Percentiles rank a stretch among this genome's conserved stretches.
Conservation (phyloP, 1,140 invertebrate genomes). For the Varroa destructor region DNA sequence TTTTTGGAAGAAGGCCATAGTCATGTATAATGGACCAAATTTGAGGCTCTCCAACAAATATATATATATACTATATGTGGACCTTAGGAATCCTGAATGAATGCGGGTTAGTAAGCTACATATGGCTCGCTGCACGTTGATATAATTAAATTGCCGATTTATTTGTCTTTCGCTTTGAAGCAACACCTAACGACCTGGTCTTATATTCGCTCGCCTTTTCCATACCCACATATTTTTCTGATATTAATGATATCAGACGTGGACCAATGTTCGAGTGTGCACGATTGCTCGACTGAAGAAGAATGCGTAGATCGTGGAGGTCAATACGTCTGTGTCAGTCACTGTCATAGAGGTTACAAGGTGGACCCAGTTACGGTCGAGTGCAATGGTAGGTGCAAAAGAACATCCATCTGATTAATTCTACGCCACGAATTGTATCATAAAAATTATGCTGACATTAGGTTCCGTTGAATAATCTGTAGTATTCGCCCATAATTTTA, state of each 20-base stretch:
- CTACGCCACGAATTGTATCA: no score
- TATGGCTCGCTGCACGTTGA: no score
- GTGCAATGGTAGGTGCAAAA: neutral
- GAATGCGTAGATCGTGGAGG: neutral
- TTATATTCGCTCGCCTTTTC: no score
- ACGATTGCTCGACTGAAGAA: neutral
- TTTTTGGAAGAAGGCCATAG: neutral
- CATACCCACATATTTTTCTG: neutral
- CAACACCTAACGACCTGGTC: no score
- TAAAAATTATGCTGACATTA: no score
- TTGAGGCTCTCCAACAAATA: neutral
- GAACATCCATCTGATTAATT: no score
- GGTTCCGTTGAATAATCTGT: no score
- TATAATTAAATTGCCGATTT: no score
- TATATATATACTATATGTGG: no score
- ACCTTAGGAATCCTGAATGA: no score
- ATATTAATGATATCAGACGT: neutral
- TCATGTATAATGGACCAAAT: neutral
- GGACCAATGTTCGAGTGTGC: neutral
- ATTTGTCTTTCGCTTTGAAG: no score
- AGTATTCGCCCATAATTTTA: neutral
- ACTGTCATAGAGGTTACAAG: neutral
- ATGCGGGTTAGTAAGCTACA: no score
- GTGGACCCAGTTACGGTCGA: neutral
- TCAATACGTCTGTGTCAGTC: slow-evolving; percentile 1